Evolutionary conservation across 2,888 invertebrate genomes (phyloP).

Genomic region (Lobophora halterata): DNA sequence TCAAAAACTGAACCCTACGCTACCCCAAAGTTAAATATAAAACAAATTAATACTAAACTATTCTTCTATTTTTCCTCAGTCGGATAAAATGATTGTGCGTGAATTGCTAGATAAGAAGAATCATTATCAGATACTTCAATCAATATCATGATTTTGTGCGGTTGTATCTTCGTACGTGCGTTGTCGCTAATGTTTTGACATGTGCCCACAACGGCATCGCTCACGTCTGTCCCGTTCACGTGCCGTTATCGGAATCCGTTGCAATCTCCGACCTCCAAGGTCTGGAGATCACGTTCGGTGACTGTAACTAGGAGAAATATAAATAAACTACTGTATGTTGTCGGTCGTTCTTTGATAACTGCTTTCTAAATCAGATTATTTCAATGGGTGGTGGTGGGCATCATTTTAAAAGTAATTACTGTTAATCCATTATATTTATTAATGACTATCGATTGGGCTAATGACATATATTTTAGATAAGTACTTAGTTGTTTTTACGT

Average conservation of each 20-base stretch:
- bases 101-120: neutral
- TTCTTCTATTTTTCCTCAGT: too few species aligned
- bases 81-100: too few species aligned
- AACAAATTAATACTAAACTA: too few species aligned
- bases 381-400: too few species aligned
- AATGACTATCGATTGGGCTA: too few species aligned
- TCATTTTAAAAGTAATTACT: too few species aligned
- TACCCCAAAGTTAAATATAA: too few species aligned
- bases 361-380: too few species aligned
- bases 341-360: neutral
- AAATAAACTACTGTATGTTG: slow-evolving; percentile 20
- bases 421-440: too few species aligned
- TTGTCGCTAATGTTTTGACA: slow-evolving; percentile 41
- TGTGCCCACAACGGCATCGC: slow-evolving; percentile 42
- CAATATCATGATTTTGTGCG: slow-evolving; percentile 19
- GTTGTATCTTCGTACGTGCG: slow-evolving; percentile 38
- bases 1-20: too few species aligned
- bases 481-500: too few species aligned
- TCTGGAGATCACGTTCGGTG: slow-evolving; percentile 44
- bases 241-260: slow-evolving; percentile 44
- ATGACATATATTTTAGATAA: too few species aligned
- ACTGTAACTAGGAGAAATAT: slow-evolving; percentile 20
- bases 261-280: slow-evolving; percentile 46
- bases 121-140: slow-evolving; percentile 25
- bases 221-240: slow-evolving; percentile 45